phyloP scores from a whole-genome alignment of 2,888 invertebrate species.

The Agrochola lota region DNA sequence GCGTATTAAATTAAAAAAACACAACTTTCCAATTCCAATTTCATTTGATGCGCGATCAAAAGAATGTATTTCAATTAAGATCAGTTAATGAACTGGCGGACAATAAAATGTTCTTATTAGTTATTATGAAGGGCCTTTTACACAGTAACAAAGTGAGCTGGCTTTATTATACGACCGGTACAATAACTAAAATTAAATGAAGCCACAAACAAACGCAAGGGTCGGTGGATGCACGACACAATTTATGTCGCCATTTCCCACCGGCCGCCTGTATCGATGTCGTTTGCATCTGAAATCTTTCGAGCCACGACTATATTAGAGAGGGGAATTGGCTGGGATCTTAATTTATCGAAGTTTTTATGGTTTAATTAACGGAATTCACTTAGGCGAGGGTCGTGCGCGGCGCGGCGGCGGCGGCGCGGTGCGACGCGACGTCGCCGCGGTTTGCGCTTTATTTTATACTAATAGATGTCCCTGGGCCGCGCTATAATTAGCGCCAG shows the following conservation, averaged over 20 bases:
- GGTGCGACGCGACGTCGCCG: slow-evolving; percentile 72
- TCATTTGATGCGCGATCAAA: slow-evolving; percentile 22
- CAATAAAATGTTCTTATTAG: slow-evolving; percentile 68
- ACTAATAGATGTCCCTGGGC: slow-evolving; percentile 86
- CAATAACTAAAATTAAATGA: slow-evolving; percentile 85
- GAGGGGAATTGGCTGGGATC: slow-evolving; percentile 90
- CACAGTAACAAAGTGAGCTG: slow-evolving; percentile 72
- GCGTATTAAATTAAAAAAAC: not conserved
- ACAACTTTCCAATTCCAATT: slow-evolving; percentile 9
- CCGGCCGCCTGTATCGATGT: slow-evolving; percentile 84
- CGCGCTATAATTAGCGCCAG: slow-evolving; percentile 86
- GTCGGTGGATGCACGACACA: slow-evolving; percentile 75
- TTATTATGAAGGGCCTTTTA: slow-evolving; percentile 73
- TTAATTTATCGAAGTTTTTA: slow-evolving; percentile 91
- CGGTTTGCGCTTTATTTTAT: slow-evolving; percentile 85
- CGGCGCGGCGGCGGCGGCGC: slow-evolving; percentile 66
- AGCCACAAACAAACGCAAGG: slow-evolving; percentile 85
- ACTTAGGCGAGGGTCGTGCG: slow-evolving; percentile 83
- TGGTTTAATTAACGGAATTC: slow-evolving; percentile 91
- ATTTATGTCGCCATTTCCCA: slow-evolving; percentile 81
- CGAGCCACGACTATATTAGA: slow-evolving; percentile 86
- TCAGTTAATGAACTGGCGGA: slow-evolving; percentile 47
- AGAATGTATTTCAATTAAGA: slow-evolving; percentile 56
- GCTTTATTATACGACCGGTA: slow-evolving; percentile 69
- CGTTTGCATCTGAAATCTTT: slow-evolving; percentile 90